Conservation (phyloP, 2,888 invertebrate genomes). For the Vannuccia rotundouncinata region DNA sequence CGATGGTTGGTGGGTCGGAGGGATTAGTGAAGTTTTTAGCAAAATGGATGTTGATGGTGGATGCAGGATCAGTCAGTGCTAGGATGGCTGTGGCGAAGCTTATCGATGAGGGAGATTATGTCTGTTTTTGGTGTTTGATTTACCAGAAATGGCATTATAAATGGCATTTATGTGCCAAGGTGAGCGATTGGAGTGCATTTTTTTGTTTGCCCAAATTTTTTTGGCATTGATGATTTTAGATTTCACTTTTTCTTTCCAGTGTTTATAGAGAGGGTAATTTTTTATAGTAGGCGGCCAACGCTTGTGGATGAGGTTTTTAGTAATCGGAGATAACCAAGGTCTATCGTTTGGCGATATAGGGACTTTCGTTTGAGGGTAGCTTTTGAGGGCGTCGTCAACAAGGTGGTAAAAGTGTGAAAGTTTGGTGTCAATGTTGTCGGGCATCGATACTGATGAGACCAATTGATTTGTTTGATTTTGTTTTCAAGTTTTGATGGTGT, state of each 20-base stretch:
- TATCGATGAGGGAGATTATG: neutral
- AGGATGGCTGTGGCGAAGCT: neutral
- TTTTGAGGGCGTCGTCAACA: neutral
- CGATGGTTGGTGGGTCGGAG: neutral
- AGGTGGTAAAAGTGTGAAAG: neutral
- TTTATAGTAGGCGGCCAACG: no score
- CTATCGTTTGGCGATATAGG: neutral
- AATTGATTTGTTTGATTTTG: neutral
- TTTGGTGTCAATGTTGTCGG: neutral
- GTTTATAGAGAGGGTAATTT: neutral
- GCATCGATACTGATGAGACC: neutral
- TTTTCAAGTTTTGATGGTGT: neutral
- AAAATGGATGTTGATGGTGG: neutral
- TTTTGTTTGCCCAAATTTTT: neutral
- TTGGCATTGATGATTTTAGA: neutral
- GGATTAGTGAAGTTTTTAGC: neutral
- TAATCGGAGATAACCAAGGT: neutral
- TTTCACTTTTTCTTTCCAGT: neutral
- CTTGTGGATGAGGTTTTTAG: neutral
- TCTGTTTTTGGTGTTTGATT: neutral
- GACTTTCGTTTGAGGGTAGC: neutral
- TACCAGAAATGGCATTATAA: neutral
- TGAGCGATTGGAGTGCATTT: neutral
- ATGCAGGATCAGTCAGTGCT: neutral
- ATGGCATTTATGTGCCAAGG: neutral